Evolutionary conservation across 2,113 vertebrate species (phyloP).

Genomic region (Hirundichthys speculiger): DNA sequence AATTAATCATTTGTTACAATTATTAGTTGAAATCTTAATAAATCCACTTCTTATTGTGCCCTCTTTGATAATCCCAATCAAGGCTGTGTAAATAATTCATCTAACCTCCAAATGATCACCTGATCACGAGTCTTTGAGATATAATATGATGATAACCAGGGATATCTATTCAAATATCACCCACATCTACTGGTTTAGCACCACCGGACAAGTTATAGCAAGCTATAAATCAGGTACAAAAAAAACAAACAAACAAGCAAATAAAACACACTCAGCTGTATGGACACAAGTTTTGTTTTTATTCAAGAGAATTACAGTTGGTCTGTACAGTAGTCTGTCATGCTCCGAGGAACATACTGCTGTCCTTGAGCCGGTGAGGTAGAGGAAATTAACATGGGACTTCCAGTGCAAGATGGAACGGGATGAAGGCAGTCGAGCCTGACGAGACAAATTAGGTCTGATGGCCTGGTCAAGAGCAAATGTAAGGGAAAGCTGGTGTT

Average conservation of each 20-base stretch:
- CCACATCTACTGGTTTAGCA: slow-evolving; percentile 19
- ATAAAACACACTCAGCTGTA: background rate
- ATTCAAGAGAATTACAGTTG: slow-evolving; percentile 30
- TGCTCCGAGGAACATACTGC: slow-evolving; percentile 23
- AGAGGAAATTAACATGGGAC: slow-evolving; percentile 59
- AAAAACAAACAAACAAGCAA: background rate
- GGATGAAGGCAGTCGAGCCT: slow-evolving; percentile 55
- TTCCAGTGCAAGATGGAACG: slow-evolving; percentile 44
- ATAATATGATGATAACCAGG: slow-evolving; percentile 23
- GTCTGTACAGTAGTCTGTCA: slow-evolving; percentile 43
- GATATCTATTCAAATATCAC: slow-evolving; percentile 13
- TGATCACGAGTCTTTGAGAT: background rate
- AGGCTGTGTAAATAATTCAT: too few species aligned
- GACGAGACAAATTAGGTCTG: slow-evolving; percentile 61
- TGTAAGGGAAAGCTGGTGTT: slow-evolving; percentile 35
- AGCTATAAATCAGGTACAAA: slow-evolving; percentile 2
- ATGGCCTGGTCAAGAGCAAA: slow-evolving; percentile 49
- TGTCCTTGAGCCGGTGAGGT: slow-evolving; percentile 56
- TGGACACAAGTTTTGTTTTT: slow-evolving; percentile 9
- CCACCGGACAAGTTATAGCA: slow-evolving; percentile 21
- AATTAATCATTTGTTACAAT: too few species aligned
- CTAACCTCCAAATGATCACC: background rate
- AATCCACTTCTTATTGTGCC: too few species aligned
- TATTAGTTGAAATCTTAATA: too few species aligned
- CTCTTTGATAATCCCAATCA: too few species aligned